Conservation (phyloP, 2,113 vertebrate genomes). For the Elachura formosa region DNA sequence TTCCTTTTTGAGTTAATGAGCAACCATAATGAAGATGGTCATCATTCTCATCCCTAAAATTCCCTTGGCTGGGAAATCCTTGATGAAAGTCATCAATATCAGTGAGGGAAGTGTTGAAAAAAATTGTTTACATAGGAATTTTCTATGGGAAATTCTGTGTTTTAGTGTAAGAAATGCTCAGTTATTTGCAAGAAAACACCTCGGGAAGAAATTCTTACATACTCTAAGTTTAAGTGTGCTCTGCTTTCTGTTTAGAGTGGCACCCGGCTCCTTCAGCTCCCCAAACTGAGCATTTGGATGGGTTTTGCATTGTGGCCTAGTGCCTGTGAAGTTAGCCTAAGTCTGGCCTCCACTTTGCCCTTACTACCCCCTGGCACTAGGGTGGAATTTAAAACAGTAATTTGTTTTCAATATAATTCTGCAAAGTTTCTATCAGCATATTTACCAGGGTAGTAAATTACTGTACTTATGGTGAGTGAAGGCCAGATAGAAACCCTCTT, state of each 20-base stretch:
- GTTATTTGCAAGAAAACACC: not conserved
- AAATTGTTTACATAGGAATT: not conserved
- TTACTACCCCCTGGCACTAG: not conserved
- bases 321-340: not conserved
- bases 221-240: not conserved
- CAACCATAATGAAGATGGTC: not conserved
- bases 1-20: not conserved
- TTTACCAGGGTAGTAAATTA: not conserved
- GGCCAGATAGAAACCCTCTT: not conserved
- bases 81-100: not conserved
- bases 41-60: not conserved
- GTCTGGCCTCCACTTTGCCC: not conserved
- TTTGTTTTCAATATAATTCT: not conserved
- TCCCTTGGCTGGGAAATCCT: not conserved
- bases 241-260: not conserved
- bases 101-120: accelerated
- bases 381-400: not conserved
- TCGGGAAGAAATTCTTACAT: not conserved
- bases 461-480: not conserved
- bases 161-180: not conserved
- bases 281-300: not conserved
- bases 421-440: not conserved
- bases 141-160: not conserved
- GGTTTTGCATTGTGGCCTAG: not conserved
- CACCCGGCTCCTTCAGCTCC: not conserved